Evolutionary conservation across 1,140 invertebrate species (phyloP).

Genomic region (Anagrus nilaparvatae): DNA sequence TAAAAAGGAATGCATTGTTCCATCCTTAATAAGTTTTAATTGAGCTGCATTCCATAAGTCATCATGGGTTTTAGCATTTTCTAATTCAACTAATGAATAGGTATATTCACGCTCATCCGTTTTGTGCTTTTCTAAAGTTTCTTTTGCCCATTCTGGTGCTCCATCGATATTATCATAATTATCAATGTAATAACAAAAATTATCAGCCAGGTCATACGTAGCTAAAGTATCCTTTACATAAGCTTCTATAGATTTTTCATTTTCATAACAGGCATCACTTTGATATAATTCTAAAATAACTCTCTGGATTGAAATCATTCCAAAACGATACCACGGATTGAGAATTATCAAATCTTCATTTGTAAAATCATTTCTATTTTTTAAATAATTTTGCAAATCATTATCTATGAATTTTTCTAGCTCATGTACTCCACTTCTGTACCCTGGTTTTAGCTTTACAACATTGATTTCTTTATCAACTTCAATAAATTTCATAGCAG

Average conservation of each 20-base stretch:
- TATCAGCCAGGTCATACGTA: slow-evolving; percentile 74
- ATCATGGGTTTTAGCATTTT: slow-evolving; percentile 57
- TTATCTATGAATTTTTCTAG: slow-evolving; percentile 62
- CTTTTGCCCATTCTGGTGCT: slow-evolving; percentile 68
- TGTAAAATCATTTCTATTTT: slow-evolving; percentile 72
- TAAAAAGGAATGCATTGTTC: slow-evolving; percentile 85
- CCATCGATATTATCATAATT: slow-evolving; percentile 75
- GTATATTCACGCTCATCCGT: slow-evolving; percentile 70
- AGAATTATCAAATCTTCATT: slow-evolving; percentile 64
- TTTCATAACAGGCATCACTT: slow-evolving; percentile 48
- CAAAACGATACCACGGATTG: slow-evolving; percentile 88
- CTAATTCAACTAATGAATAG: slow-evolving; percentile 62
- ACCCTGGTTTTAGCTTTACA: slow-evolving; percentile 65
- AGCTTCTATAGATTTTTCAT: slow-evolving; percentile 62
- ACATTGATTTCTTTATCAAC: slow-evolving; percentile 61
- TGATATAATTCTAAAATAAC: slow-evolving; percentile 65
- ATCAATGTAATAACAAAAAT: slow-evolving; percentile 82
- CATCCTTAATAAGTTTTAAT: slow-evolving; percentile 65
- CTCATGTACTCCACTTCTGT: slow-evolving; percentile 52
- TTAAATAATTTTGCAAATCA: slow-evolving; percentile 55
- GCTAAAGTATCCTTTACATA: slow-evolving; percentile 81
- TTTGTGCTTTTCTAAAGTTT: slow-evolving; percentile 58
- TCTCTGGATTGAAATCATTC: slow-evolving; percentile 72
- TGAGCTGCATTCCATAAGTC: slow-evolving; percentile 90
- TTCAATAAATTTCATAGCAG: slow-evolving; percentile 50